Evolutionary conservation across 2,888 invertebrate genomes (phyloP).

Genomic region (Automeris io): DNA sequence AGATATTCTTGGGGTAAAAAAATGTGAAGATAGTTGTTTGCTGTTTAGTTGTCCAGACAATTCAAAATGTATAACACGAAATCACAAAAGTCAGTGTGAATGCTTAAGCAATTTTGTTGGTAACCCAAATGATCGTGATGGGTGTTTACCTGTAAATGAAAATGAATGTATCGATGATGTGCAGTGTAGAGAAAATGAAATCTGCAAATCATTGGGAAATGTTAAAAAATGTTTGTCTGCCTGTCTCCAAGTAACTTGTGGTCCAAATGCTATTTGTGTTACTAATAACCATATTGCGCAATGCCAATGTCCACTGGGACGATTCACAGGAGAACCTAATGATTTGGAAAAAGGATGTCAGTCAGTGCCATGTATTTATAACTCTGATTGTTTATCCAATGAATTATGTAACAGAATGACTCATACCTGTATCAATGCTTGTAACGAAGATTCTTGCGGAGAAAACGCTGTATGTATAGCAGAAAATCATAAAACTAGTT

Average conservation of each 20-base stretch:
- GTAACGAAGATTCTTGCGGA: slow-evolving; percentile 89
- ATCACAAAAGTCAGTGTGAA: slow-evolving; percentile 87
- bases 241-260: slow-evolving; percentile 87
- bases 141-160: slow-evolving; percentile 84
- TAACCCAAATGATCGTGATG: slow-evolving; percentile 92
- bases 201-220: slow-evolving; percentile 81
- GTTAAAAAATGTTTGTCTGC: slow-evolving; percentile 84
- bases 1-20: slow-evolving; percentile 90
- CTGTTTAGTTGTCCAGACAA: slow-evolving; percentile 91
- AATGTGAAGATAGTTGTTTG: slow-evolving; percentile 87
- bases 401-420: slow-evolving; percentile 90
- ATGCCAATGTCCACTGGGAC: slow-evolving; percentile 93
- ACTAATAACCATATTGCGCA: slow-evolving; percentile 93
- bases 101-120: slow-evolving; percentile 90
- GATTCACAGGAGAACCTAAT: slow-evolving; percentile 90
- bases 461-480: slow-evolving; percentile 92
- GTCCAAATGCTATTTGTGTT: slow-evolving; percentile 91
- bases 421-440: slow-evolving; percentile 88
- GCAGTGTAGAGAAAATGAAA: slow-evolving; percentile 89
- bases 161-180: slow-evolving; percentile 88
- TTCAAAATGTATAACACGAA: slow-evolving; percentile 85
- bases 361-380: slow-evolving; percentile 90
- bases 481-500: slow-evolving; percentile 87
- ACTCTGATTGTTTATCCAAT: slow-evolving; percentile 86
- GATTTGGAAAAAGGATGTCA: slow-evolving; percentile 85